Evolutionary conservation across 1,140 invertebrate genomes (phyloP).

Genomic region (Lycorma delicatula): DNA sequence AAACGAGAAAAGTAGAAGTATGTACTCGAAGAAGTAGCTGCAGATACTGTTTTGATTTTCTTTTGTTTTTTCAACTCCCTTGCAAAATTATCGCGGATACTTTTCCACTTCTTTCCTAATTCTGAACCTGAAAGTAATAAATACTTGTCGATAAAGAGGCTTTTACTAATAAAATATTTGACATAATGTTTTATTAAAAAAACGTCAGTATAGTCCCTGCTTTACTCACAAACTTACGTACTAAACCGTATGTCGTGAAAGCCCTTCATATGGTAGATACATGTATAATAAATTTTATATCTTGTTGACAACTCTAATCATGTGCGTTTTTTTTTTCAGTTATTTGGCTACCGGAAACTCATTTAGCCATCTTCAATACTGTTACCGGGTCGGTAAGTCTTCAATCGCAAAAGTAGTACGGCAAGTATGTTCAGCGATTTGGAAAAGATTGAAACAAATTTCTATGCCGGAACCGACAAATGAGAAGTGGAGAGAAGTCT

Average conservation of each 20-base stretch:
- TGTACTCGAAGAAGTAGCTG: background rate
- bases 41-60: background rate
- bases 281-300: background rate
- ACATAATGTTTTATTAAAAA: too few species aligned
- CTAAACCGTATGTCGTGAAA: too few species aligned
- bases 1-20: background rate
- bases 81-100: background rate
- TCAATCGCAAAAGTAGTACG: background rate
- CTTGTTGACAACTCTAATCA: background rate
- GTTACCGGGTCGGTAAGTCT: background rate
- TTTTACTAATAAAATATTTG: too few species aligned
- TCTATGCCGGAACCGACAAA: too few species aligned
- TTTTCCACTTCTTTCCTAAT: background rate
- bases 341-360: slow-evolving; percentile 20
- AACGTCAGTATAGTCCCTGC: too few species aligned
- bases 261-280: too few species aligned
- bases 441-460: background rate
- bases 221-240: too few species aligned
- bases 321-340: slow-evolving; percentile 10
- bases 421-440: background rate
- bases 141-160: too few species aligned
- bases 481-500: slow-evolving; percentile 5
- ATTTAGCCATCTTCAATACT: background rate
- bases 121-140: background rate
- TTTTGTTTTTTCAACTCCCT: background rate